These are phyloP conservation scores for Gallinago nigripennis DNA, from an alignment of 2,797 vertebrate genomes.

Conservation along the genomic window DNA sequence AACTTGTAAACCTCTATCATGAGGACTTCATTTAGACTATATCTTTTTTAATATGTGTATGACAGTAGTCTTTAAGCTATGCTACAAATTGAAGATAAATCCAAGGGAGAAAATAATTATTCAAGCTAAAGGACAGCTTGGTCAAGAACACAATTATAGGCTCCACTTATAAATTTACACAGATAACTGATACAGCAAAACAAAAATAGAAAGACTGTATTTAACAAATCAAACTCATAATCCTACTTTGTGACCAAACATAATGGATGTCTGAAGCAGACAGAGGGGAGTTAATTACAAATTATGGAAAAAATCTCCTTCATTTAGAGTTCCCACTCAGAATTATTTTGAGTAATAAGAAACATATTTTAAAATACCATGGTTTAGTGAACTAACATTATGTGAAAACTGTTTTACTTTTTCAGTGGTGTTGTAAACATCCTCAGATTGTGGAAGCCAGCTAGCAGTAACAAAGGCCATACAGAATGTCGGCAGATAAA, in stretches of 20 bases:
- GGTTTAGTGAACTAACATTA: neutral
- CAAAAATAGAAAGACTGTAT: neutral
- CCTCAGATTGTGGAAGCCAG: neutral
- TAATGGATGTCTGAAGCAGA: neutral
- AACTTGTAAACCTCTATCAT: neutral
- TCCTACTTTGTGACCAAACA: neutral
- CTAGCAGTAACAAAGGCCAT: neutral
- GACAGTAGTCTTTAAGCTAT: neutral
- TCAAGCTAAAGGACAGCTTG: neutral
- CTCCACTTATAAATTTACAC: neutral
- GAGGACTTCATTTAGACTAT: neutral
- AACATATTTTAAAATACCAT: neutral
- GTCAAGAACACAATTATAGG: neutral
- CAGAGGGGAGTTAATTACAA: neutral
- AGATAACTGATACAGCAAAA: neutral
- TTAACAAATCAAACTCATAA: neutral
- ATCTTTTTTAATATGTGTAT: neutral
- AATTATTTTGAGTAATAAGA: neutral
- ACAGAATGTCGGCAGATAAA: neutral
- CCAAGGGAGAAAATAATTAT: neutral
- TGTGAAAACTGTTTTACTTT: neutral
- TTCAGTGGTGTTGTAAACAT: neutral
- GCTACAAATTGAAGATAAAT: neutral
- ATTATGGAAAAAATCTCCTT: neutral
- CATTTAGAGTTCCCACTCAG: neutral